Conservation (phyloP, 2,888 invertebrate species). For the Galeruca laticollis region DNA sequence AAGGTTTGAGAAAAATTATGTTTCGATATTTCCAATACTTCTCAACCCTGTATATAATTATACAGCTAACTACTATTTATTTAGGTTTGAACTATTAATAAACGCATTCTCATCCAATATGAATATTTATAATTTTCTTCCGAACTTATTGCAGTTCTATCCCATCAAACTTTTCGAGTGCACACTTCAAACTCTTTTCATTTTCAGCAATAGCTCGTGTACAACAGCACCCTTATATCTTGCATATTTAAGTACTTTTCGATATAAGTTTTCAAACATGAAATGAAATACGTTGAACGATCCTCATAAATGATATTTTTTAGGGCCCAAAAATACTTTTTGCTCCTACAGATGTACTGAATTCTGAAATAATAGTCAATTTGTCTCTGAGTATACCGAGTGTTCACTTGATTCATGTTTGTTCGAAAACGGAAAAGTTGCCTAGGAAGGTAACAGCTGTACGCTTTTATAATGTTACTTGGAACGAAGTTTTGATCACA, state of each 20-base stretch:
- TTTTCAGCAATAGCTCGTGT: neutral
- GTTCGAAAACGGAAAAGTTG: constrained; percentile 54
- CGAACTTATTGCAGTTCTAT: neutral
- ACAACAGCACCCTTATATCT: neutral
- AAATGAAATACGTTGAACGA: too few relatives aligned
- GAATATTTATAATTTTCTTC: neutral
- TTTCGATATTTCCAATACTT: too few relatives aligned
- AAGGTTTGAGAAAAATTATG: too few relatives aligned
- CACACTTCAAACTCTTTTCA: neutral
- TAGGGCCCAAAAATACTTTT: neutral
- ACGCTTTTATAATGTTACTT: constrained; percentile 63
- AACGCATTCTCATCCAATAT: neutral
- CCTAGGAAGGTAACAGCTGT: constrained; percentile 63
- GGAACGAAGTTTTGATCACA: constrained; percentile 67
- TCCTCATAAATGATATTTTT: neutral
- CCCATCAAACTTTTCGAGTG: neutral
- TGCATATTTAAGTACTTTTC: neutral
- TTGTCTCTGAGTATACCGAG: constrained; percentile 62
- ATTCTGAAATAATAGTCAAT: constrained; percentile 42
- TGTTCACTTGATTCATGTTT: constrained; percentile 65
- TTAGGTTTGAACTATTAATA: neutral
- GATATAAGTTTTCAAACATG: neutral
- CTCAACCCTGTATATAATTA: too few relatives aligned
- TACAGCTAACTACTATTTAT: too few relatives aligned
- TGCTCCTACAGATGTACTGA: constrained; percentile 42